Percentiles rank a stretch among this genome's conserved stretches.
Evolutionary conservation across 1,140 invertebrate species (phyloP).

Genomic region (Marisa cornuarietis): DNA sequence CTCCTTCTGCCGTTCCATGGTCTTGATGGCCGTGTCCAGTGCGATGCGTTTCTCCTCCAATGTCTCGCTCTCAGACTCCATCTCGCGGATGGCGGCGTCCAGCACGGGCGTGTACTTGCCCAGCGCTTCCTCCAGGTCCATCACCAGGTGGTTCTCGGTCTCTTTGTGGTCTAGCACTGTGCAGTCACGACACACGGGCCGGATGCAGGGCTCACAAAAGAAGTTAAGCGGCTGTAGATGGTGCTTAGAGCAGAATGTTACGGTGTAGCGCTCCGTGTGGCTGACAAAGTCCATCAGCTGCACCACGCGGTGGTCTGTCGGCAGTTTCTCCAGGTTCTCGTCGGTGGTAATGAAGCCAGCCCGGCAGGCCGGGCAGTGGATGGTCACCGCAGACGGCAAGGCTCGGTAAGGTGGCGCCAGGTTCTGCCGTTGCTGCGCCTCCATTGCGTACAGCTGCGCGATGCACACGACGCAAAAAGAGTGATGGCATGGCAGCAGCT

Average conservation of each 20-base stretch:
- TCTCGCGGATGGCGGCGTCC: slow-evolving; percentile 41
- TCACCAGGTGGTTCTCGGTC: slow-evolving; percentile 44
- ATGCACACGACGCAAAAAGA: slow-evolving; percentile 69
- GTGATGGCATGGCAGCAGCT: slow-evolving; percentile 59
- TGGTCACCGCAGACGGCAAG: slow-evolving; percentile 40
- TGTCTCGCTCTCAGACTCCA: slow-evolving; percentile 38
- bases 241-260: slow-evolving; percentile 50
- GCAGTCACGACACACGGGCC: slow-evolving; percentile 54
- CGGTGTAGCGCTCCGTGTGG: slow-evolving; percentile 45
- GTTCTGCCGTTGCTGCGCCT: slow-evolving; percentile 39
- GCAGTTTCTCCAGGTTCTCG: slow-evolving; percentile 41
- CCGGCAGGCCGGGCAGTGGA: slow-evolving; percentile 42
- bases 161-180: slow-evolving; percentile 57
- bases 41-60: slow-evolving; percentile 38
- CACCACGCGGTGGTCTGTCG: slow-evolving; percentile 51
- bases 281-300: slow-evolving; percentile 53
- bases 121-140: slow-evolving; percentile 46
- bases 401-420: slow-evolving; percentile 32
- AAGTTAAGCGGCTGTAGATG: slow-evolving; percentile 52
- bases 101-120: slow-evolving; percentile 46
- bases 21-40: slow-evolving; percentile 37
- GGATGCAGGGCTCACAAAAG: slow-evolving; percentile 53
- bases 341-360: slow-evolving; percentile 46
- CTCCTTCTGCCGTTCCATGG: slow-evolving; percentile 30
- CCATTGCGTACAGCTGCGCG: slow-evolving; percentile 41